Evolutionary conservation across 2,797 vertebrate species (phyloP).

Genomic region (Morus bassanus): DNA sequence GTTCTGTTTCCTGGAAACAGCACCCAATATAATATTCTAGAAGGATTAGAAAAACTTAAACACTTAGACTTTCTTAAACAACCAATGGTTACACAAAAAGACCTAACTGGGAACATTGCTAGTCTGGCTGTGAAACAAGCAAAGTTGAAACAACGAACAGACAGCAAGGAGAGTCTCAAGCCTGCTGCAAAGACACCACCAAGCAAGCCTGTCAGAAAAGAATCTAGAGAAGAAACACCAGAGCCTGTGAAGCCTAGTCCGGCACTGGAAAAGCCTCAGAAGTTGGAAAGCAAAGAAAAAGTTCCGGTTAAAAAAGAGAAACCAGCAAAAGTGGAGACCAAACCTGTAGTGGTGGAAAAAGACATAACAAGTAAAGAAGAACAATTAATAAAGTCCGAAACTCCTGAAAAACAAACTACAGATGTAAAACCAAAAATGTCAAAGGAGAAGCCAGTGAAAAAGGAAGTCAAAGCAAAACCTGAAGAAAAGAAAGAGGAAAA

Average conservation of each 20-base stretch:
- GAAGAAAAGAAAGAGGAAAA: constrained; percentile 88
- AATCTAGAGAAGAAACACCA: constrained; percentile 86
- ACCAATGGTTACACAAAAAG: constrained; percentile 89
- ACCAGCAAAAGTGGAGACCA: constrained; percentile 72
- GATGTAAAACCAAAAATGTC: constrained; percentile 84
- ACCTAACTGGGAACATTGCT: constrained; percentile 76
- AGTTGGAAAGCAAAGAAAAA: constrained; percentile 91
- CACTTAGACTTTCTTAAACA: constrained; percentile 95
- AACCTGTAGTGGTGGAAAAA: constrained; percentile 77
- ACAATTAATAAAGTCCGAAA: constrained; percentile 77
- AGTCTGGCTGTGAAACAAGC: constrained; percentile 86
- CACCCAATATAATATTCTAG: constrained; percentile 91
- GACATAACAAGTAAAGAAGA: constrained; percentile 81
- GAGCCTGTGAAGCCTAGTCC: constrained; percentile 80
- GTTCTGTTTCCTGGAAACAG: constrained; percentile 96
- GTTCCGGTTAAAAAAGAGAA: constrained; percentile 84
- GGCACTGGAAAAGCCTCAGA: constrained; percentile 80
- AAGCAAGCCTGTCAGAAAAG: constrained; percentile 84
- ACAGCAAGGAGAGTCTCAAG: constrained; percentile 94
- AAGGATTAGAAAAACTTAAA: constrained; percentile 96
- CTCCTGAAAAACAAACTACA: constrained; percentile 83
- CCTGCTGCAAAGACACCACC: constrained; percentile 84
- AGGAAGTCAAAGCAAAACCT: constrained; percentile 81
- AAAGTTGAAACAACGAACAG: constrained; percentile 89
- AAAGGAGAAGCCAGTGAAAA: constrained; percentile 86